These are phyloP conservation scores for Thymallus thymallus DNA, from an alignment of 2,113 vertebrate genomes.

Conservation along the genomic window DNA sequence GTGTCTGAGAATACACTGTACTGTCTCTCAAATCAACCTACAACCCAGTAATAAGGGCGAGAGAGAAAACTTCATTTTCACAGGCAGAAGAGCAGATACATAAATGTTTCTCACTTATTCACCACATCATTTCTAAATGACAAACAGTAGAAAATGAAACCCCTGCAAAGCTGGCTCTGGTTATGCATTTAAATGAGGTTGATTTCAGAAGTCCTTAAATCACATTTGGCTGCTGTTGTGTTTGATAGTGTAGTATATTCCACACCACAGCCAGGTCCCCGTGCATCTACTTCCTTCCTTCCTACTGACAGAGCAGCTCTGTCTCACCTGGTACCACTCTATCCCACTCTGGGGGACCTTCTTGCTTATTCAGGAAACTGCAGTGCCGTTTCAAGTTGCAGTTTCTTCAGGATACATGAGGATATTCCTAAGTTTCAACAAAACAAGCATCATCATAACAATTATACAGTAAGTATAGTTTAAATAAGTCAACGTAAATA, in stretches of 20 bases:
- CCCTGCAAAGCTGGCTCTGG: conserved; percentile 83
- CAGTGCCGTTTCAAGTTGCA: neutral
- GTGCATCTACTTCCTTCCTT: neutral
- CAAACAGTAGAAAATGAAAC: conserved; percentile 78
- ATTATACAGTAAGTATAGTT: neutral
- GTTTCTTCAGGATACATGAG: neutral
- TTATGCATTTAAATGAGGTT: conserved; percentile 75
- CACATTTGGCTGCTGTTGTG: conserved; percentile 19
- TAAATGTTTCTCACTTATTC: conserved; percentile 45
- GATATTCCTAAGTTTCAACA: neutral
- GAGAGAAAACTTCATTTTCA: neutral
- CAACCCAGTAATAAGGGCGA: neutral
- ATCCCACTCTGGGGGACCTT: neutral
- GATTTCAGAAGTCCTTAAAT: conserved; percentile 29
- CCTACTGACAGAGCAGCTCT: neutral
- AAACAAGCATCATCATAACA: neutral
- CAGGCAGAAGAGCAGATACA: neutral
- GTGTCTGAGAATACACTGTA: neutral
- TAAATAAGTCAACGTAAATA: neutral
- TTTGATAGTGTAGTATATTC: conserved; percentile 8
- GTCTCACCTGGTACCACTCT: neutral
- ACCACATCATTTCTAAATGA: conserved; percentile 77
- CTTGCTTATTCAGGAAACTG: conserved; percentile 14
- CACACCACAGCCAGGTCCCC: neutral
- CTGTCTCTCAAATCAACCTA: neutral